A percentile compares a stretch with the other conserved stretches of the same genome.
These are phyloP conservation scores for Lipophrys pholis DNA, from an alignment of 2,113 vertebrate genomes.

Conservation along the genomic window DNA sequence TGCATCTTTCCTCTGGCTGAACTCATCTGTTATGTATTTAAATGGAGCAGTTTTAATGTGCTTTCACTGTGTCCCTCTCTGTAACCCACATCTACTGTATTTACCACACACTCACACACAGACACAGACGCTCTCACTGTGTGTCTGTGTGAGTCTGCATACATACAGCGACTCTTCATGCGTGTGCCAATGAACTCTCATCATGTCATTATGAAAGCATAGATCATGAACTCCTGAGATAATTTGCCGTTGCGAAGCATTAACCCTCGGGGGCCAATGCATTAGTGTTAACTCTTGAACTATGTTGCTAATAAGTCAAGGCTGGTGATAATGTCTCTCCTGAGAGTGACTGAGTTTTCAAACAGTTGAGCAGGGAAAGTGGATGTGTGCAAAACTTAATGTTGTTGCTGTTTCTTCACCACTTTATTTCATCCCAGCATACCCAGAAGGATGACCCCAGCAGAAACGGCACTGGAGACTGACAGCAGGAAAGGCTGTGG, in stretches of 20 bases:
- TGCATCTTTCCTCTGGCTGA: too few relatives aligned
- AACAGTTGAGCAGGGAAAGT: not conserved
- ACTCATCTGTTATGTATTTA: too few relatives aligned
- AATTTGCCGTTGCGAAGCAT: constrained; percentile 37
- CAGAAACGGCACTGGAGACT: not conserved
- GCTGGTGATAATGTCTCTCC: constrained; percentile 22
- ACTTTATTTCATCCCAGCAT: constrained; percentile 1
- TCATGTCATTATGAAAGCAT: constrained; percentile 39
- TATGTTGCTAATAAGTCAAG: constrained; percentile 33
- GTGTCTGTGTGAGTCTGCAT: constrained; percentile 6
- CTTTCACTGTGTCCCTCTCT: too few relatives aligned
- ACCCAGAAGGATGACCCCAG: constrained; percentile 13
- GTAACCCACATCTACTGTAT: too few relatives aligned
- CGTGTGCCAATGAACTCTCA: constrained; percentile 34
- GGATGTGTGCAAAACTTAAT: not conserved
- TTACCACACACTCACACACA: not conserved
- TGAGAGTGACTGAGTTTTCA: not conserved
- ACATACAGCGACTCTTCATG: not conserved
- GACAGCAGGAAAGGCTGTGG: constrained; percentile 49
- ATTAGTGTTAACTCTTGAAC: constrained; percentile 57
- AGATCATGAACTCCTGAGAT: constrained; percentile 25
- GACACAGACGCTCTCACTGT: too few relatives aligned
- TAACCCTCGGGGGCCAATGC: constrained; percentile 18
- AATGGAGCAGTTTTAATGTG: too few relatives aligned
- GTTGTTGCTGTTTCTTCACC: not conserved